Base-by-base conservation (phyloP, 1,140 invertebrate species). In the Eufriesea mexicana region DNA sequence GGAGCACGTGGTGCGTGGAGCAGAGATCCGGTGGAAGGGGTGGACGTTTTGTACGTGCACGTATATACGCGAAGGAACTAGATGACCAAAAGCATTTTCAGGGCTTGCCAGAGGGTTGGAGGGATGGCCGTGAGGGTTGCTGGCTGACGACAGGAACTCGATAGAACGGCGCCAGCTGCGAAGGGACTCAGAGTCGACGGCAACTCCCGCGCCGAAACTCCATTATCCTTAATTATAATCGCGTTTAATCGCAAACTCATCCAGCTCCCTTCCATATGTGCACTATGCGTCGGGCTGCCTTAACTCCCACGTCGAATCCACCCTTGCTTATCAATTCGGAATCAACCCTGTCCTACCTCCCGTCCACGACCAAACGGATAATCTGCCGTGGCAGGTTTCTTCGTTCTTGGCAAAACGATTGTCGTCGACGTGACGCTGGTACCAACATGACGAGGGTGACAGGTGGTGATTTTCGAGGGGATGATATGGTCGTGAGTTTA, bases 141-240 rank as follows among this genome's bases (percentile, higher is more conserved):
- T 86, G 25, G 28, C 59, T 64, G 79, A 67, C 86, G 83, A 85
- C 85, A 79, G 72, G 82, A 88, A 88, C 85, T 88, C 83, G 79
- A 88, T 88, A 84, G 70, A 88, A 85, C 84, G 78, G 79, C 79
- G 84, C 75, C 87, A 88, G 84, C 76, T 88, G 86, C 72, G 84
- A 86, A 86, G 86, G 84, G 76, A 81, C 79, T 72, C 68, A 18
- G 77, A 73, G 72, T 85, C 83, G 78, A 80, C 86, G 82, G 78
- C 55, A 89, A 89, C 88, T 90, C 88, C 86, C 71, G 88, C 85
- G 85, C 89, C 81, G 86, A 92, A 92, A 93, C 91, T 93, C 92
- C 90, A 93, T 93, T 92, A 93, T 92, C 91, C 89, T 91, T 93
- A 92, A 93, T 93, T 92, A 93, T 93, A 93, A 93, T 93, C 89